These are phyloP conservation scores for Liposcelis brunnea DNA, from an alignment of 2,888 invertebrate species.

Conservation along the genomic window DNA sequence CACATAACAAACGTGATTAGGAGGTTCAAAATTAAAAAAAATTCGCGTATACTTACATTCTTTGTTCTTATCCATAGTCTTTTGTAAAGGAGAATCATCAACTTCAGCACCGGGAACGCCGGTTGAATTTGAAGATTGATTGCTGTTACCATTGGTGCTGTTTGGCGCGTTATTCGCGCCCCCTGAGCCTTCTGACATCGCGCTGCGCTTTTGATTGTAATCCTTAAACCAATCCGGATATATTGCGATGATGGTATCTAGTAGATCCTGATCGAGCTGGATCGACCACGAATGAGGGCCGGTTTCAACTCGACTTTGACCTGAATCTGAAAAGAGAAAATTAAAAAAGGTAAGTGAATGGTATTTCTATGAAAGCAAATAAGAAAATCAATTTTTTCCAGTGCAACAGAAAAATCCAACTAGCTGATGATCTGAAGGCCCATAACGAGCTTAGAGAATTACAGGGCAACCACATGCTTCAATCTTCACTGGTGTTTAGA, in stretches of 20 bases:
- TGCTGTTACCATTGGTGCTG: constrained; percentile 16
- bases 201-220: constrained; percentile 40
- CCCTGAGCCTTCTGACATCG: constrained; percentile 16
- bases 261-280: constrained; percentile 80
- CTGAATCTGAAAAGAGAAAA: constrained; percentile 14
- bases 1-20: not conserved
- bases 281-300: constrained; percentile 58
- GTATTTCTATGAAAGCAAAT: too few species aligned
- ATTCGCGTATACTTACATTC: constrained; percentile 61
- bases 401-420: too few species aligned
- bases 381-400: too few species aligned
- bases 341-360: constrained; percentile 7
- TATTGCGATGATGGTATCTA: constrained; percentile 80
- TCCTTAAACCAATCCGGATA: constrained; percentile 86
- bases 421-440: too few species aligned
- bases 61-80: constrained; percentile 91
- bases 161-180: constrained; percentile 21
- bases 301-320: constrained; percentile 15
- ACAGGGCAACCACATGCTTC: too few species aligned
- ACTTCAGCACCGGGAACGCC: constrained; percentile 48
- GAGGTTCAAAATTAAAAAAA: not conserved
- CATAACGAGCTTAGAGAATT: too few species aligned
- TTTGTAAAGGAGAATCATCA: constrained; percentile 84
- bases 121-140: constrained; percentile 16
- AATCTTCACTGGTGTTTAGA: too few species aligned